Conservation (phyloP, 2,888 invertebrate species). For the Onchidella celtica region DNA sequence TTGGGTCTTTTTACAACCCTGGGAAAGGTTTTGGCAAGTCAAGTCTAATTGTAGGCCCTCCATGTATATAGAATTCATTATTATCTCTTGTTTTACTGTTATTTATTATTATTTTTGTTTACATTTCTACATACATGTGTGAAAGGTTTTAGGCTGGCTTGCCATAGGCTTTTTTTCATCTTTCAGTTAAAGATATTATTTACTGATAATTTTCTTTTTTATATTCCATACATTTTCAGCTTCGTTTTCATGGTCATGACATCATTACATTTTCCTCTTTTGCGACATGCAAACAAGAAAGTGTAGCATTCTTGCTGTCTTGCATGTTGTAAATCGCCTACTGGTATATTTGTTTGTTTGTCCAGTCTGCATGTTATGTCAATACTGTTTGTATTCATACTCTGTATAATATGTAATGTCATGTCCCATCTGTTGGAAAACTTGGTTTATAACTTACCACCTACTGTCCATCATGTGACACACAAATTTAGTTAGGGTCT, state of each 20-base stretch:
- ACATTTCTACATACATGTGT: conserved; percentile 44
- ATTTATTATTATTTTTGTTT: conserved; percentile 28
- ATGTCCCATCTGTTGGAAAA: too few relatives aligned
- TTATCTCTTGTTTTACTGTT: neutral
- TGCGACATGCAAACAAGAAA: too few relatives aligned
- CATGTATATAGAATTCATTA: conserved; percentile 44
- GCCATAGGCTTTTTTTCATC: conserved; percentile 26
- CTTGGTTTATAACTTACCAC: too few relatives aligned
- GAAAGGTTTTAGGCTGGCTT: conserved; percentile 49
- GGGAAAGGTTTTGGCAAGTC: conserved; percentile 41
- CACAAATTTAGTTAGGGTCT: too few relatives aligned
- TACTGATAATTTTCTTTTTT: neutral
- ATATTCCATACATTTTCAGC: neutral
- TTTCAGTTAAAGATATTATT: neutral
- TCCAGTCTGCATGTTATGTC: too few relatives aligned
- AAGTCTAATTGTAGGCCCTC: conserved; percentile 52
- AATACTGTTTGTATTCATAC: too few relatives aligned
- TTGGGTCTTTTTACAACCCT: conserved; percentile 47
- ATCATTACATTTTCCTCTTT: neutral
- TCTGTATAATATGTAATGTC: too few relatives aligned
- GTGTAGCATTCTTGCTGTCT: too few relatives aligned
- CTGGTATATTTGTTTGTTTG: too few relatives aligned
- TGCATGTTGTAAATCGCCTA: too few relatives aligned
- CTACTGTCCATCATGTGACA: too few relatives aligned
- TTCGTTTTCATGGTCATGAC: neutral